These are phyloP conservation scores for Lineus longissimus DNA, from an alignment of 1,140 invertebrate species.

Conservation along the genomic window DNA sequence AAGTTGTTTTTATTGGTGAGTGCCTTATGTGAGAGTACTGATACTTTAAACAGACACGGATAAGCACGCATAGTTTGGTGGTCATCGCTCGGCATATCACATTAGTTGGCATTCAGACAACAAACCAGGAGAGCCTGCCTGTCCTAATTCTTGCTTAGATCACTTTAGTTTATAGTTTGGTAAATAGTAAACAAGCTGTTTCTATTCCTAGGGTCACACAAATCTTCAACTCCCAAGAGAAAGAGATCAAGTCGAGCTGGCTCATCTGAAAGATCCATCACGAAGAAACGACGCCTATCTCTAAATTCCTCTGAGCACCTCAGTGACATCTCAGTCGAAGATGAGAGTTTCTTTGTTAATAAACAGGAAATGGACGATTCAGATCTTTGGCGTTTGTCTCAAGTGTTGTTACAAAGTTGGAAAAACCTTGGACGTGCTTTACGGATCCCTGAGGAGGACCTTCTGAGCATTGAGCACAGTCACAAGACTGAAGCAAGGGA, in stretches of 20 bases:
- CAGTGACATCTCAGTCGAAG: slow-evolving; percentile 6
- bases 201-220: slow-evolving; percentile 7
- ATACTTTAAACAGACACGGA: background rate
- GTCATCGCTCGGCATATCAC: background rate
- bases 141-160: background rate
- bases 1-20: background rate
- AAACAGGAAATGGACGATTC: slow-evolving; percentile 12
- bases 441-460: slow-evolving; percentile 31
- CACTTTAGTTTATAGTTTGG: no score
- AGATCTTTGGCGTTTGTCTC: slow-evolving; percentile 37
- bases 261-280: background rate
- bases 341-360: background rate
- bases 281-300: background rate
- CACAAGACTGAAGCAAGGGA: slow-evolving; percentile 30
- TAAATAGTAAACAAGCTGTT: no score
- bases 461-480: slow-evolving; percentile 32
- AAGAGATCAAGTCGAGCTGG: background rate
- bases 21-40: background rate
- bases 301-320: slow-evolving; percentile 1
- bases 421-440: slow-evolving; percentile 32
- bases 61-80: background rate
- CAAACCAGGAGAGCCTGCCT: background rate
- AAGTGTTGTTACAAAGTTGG: slow-evolving; percentile 28
- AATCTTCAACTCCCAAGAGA: slow-evolving; percentile 6
- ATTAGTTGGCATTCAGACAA: background rate